Percentiles rank a stretch among this genome's conserved stretches.
phyloP scores from a whole-genome alignment of 2,113 vertebrate species.

The Apodemus speciosus region DNA sequence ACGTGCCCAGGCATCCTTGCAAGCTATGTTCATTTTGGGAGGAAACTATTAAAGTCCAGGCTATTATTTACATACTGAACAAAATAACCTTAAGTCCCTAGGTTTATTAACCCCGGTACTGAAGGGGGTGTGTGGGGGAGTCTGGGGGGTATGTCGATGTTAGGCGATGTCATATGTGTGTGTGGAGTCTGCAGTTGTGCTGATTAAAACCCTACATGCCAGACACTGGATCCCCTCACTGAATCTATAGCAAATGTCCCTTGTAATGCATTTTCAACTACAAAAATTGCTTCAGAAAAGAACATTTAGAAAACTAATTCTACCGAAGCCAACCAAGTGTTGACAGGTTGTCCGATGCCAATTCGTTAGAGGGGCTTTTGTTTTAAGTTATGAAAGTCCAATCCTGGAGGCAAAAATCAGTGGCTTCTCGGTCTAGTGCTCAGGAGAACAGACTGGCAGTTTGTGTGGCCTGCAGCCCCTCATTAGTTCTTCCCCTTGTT shows the following conservation, averaged over 20 bases:
- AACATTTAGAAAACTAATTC: conserved; percentile 87
- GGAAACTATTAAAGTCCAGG: conserved; percentile 58
- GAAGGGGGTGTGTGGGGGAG: neutral
- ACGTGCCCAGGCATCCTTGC: conserved; percentile 40
- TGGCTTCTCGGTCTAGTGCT: conserved; percentile 84
- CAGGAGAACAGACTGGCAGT: conserved; percentile 85
- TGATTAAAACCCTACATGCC: conserved; percentile 86
- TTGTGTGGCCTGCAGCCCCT: conserved; percentile 83
- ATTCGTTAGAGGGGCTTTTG: conserved; percentile 88
- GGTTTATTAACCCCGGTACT: conserved; percentile 70
- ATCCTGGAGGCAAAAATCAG: conserved; percentile 83
- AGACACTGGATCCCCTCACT: conserved; percentile 81
- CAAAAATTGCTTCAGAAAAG: conserved; percentile 88
- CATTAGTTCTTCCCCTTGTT: conserved; percentile 88
- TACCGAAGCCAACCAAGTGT: conserved; percentile 89
- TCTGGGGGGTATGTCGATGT: conserved; percentile 28
- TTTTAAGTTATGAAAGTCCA: conserved; percentile 86
- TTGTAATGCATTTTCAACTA: conserved; percentile 88
- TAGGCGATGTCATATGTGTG: neutral
- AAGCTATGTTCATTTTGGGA: conserved; percentile 54
- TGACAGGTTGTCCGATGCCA: conserved; percentile 86
- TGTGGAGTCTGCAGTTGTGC: conserved; percentile 76
- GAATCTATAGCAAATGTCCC: conserved; percentile 88
- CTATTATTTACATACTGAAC: conserved; percentile 68
- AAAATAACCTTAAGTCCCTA: conserved; percentile 57